Evolutionary conservation across 2,888 invertebrate species (phyloP), one percentile per base, ranked within the genome.

Genomic region (Caenorhabditis virilis): DNA sequence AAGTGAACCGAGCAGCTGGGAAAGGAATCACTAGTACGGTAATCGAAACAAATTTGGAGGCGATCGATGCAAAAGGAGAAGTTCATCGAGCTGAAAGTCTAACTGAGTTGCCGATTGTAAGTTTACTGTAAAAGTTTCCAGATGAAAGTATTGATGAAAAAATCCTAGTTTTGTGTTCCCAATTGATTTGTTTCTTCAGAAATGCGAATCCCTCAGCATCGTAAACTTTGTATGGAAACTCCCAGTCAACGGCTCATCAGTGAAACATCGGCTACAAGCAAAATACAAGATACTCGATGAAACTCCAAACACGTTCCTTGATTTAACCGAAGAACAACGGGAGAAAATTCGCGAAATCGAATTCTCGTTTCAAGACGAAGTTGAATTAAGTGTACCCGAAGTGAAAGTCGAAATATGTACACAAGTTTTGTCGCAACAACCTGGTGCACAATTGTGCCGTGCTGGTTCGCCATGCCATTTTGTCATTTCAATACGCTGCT

Each of bases 341-440:
- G n/a, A n/a, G n/a, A n/a, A n/a, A n/a, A 42, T 52, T 43, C n/a
- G 36, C 36, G 46, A 35, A 15, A 23, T 59, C 23, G 46, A 65
- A 42, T 77, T 78, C 69, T 35, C 41, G 2, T 79, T 76, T 45
- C 57, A 64, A 30, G 70, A 72, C 38, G 42, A 49, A n/a, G 52
- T 78, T 26, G 72, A 70, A 25, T 47, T 79, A 38, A 59, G 60
- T 20, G 71, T 72, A 20, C 72, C 72, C 4, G 58, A 58, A 25
- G 64, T 64, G 25, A 52, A 45, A 20, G 81, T 77, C 62, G 82
- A 82, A 38, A 55, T 82, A 20, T 81, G 80, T 48, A 75, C 82
- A 0, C 82, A 78, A 54, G 71, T 82, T n/a, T 65, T 79, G 13
- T 78, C 80, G 1, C 79, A 82, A 38, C 75, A 76, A 30, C 79